Evolutionary conservation across 2,113 vertebrate genomes (phyloP).

Genomic region (Hemibagrus wyckioides): DNA sequence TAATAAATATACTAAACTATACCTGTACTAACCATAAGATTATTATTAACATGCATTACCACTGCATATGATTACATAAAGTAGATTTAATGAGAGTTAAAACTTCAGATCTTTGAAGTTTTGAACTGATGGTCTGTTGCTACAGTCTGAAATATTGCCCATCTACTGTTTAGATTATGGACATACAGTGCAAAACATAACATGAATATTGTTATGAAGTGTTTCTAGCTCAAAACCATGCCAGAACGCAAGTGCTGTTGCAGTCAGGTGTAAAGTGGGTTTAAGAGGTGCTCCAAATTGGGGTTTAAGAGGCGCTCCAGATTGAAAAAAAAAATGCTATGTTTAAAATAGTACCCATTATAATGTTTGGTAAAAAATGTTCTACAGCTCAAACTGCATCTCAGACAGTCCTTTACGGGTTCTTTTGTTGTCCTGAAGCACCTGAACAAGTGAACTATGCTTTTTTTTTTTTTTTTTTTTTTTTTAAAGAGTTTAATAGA

Average conservation of each 20-base stretch:
- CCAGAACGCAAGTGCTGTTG: not conserved
- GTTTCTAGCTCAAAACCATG: not conserved
- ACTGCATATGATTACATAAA: not conserved
- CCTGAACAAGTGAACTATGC: not conserved
- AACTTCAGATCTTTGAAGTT: not conserved
- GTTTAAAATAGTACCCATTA: not conserved
- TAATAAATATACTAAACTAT: not conserved
- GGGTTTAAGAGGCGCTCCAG: too few species aligned
- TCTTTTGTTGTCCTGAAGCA: not conserved
- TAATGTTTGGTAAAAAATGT: not conserved
- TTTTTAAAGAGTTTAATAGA: not conserved
- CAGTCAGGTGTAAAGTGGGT: not conserved
- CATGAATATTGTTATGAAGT: not conserved
- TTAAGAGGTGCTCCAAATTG: constrained; percentile 3
- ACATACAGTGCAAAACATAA: not conserved
- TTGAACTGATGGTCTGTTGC: not conserved
- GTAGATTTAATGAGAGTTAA: not conserved
- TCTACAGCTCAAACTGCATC: not conserved
- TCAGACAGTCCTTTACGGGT: not conserved
- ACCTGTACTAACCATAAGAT: not conserved
- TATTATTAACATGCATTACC: not conserved
- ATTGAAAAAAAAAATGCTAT: not conserved
- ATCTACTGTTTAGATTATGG: not conserved
- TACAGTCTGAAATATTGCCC: not conserved
- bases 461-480: too few species aligned